Evolutionary conservation across 2,888 invertebrate species (phyloP).

Genomic region (Drosophila prolongata): DNA sequence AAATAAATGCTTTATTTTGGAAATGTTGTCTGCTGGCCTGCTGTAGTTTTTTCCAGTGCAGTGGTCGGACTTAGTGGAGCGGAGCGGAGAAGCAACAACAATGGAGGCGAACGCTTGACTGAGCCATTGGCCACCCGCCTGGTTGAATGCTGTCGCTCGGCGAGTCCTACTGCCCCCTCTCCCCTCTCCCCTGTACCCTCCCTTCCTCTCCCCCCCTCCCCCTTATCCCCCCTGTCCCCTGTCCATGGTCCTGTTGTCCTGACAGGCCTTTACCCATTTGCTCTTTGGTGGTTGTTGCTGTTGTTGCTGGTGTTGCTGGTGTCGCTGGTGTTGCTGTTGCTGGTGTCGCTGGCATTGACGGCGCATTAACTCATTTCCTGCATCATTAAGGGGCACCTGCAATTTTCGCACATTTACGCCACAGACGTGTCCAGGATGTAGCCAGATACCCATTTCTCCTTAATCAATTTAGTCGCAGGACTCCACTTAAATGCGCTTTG

Average conservation of each 20-base stretch:
- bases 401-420: conserved; percentile 55
- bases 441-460: not conserved
- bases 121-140: conserved; percentile 31
- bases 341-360: conserved; percentile 51
- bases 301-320: conserved; percentile 37
- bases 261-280: conserved; percentile 2
- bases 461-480: conserved; percentile 19
- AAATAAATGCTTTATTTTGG: too few relatives aligned
- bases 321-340: conserved; percentile 35
- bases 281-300: conserved; percentile 12
- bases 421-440: conserved; percentile 85
- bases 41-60: not conserved
- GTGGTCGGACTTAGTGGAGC: conserved; percentile 3
- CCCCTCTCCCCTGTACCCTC: not conserved
- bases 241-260: not conserved
- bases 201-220: not conserved
- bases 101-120: conserved; percentile 39
- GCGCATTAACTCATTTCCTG: conserved; percentile 75
- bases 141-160: conserved; percentile 9
- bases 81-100: conserved; percentile 19
- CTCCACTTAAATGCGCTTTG: conserved; percentile 12
- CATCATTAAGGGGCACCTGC: conserved; percentile 71
- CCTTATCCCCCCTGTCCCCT: not conserved
- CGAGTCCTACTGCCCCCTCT: not conserved
- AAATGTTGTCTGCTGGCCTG: too few relatives aligned